A percentile compares a stretch with the other conserved stretches of the same genome.
These are phyloP conservation scores for Odontophorus gujanensis DNA, from an alignment of 2,113 vertebrate species.

Conservation along the genomic window DNA sequence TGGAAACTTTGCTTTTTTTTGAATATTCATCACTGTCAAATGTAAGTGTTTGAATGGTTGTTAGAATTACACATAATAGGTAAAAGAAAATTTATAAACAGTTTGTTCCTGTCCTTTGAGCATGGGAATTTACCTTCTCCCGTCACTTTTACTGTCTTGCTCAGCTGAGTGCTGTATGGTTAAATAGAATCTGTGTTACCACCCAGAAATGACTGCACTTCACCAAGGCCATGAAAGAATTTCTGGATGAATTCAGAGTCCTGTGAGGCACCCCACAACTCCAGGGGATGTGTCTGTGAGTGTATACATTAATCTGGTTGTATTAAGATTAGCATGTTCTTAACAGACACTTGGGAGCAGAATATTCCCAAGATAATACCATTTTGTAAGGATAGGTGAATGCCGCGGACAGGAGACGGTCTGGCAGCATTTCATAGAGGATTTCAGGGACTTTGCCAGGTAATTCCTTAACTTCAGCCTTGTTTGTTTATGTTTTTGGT, in stretches of 20 bases:
- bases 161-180: background rate
- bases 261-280: background rate
- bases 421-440: background rate
- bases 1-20: background rate
- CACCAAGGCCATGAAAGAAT: background rate
- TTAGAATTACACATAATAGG: background rate
- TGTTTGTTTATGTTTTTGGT: constrained; percentile 25
- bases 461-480: constrained; percentile 15
- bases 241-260: background rate
- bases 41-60: background rate
- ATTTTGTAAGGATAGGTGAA: background rate
- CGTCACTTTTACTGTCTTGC: accelerated
- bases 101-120: background rate
- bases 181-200: background rate
- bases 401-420: background rate
- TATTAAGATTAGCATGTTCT: background rate
- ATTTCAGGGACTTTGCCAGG: constrained; percentile 10
- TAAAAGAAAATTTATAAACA: background rate
- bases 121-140: background rate
- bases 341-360: background rate
- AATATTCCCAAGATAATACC: background rate
- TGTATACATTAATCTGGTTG: background rate
- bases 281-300: background rate
- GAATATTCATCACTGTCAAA: background rate
- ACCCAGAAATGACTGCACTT: background rate